Base-by-base conservation (phyloP, 2,113 vertebrate genomes). In the Chascanopsetta lugubris region DNA sequence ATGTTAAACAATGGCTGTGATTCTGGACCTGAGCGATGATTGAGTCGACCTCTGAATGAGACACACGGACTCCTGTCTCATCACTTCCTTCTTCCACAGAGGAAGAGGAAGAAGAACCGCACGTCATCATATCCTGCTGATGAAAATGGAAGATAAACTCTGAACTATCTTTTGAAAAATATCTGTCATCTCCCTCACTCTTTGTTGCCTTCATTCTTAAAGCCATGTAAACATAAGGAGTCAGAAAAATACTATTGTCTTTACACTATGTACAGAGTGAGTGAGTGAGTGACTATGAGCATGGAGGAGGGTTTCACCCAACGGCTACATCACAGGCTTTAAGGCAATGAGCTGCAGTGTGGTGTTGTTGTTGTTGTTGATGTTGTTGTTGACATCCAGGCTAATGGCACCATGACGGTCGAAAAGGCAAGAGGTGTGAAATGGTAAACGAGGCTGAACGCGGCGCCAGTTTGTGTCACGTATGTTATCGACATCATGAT, bases 191-290 rank as follows among this genome's bases (percentile, higher is more conserved):
- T 45, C 6, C 21, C 49, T 8, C n/a, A 46, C 29, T 42, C 40
- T 49, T 29, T 66, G 15, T n/a, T 34, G 36, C 20, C 72, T 63
- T 45, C 58, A 22, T 57, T 69, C 45, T 26, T 53, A 36, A 72
- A 71, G 63, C 58, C 9, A 43, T 80, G 80, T 77, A 85, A 81
- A 85, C 77, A 73, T 80, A 42, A 55, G 20, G 38, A 77, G 58
- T 75, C 74, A 77, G 46, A 86, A 86, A 82, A 87, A 86, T 87
- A 82, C 68, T 81, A 74, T 77, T 38, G 57, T 81, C 43, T 86
- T 73, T 83, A 83, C 72, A 85, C 53, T 77, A 83, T 82, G 48
- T 85, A 84, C 81, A 85, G 30, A 40, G 60, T 79, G 60, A 73
- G 26, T 58, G 43, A 74, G 47, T 57, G 59, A 69, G 51, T 42